A percentile compares a stretch with the other conserved stretches of the same genome.
Conservation (phyloP, 2,797 vertebrate species). For the Onychomys leucogaster region DNA sequence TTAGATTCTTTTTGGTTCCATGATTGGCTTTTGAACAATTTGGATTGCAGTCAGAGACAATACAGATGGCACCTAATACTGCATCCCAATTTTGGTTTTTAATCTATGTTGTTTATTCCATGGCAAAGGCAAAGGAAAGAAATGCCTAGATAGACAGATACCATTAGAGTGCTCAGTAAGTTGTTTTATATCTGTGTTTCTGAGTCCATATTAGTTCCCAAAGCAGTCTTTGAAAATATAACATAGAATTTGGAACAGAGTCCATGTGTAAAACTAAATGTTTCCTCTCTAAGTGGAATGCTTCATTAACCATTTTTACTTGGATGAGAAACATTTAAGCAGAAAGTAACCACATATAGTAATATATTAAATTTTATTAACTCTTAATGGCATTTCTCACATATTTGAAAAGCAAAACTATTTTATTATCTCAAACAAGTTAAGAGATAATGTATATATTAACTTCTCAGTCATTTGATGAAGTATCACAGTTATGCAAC, state of each 20-base stretch:
- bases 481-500: neutral
- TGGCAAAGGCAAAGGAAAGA: slow-evolving; percentile 33
- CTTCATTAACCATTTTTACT: neutral
- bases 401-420: neutral
- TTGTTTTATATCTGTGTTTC: slow-evolving; percentile 61
- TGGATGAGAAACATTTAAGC: neutral
- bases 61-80: slow-evolving; percentile 73
- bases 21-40: slow-evolving; percentile 72
- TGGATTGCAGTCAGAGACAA: slow-evolving; percentile 58
- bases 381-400: neutral
- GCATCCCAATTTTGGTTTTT: slow-evolving; percentile 55
- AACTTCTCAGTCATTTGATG: neutral
- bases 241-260: neutral
- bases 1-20: slow-evolving; percentile 60
- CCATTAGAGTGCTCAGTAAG: slow-evolving; percentile 47
- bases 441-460: neutral
- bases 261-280: neutral
- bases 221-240: slow-evolving; percentile 36
- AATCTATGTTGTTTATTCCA: slow-evolving; percentile 50
- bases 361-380: slow-evolving; percentile 23
- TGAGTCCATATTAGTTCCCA: slow-evolving; percentile 43
- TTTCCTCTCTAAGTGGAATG: slow-evolving; percentile 14
- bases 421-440: neutral
- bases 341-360: neutral
- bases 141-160: slow-evolving; percentile 42